Evolutionary conservation across 2,888 invertebrate species (phyloP), one percentile per base, ranked within the genome.

Genomic region (Chouioia cunea): DNA sequence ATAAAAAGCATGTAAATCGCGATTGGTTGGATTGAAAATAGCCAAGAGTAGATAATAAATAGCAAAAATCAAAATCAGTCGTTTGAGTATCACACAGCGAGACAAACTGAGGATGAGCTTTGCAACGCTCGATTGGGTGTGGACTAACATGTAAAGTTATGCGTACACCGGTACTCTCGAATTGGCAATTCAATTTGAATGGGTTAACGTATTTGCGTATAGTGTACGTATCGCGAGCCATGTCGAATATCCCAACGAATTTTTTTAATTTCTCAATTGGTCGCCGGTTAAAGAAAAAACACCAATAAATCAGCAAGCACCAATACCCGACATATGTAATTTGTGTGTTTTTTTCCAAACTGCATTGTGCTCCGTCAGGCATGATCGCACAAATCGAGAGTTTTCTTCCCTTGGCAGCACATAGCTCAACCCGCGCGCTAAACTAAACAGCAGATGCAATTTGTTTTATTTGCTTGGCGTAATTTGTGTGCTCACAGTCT

Each of bases 401-500:
- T 18, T 43, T 20, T 53, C 44, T 44, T 46, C 6, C 12, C 4
- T 4, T 22, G 12, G 20, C 18, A 6, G 12, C 20, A 16, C 44
- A 10, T 10, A 18, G 60, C 27, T 12, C 3, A 2, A 16, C 46
- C 1, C 14, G n/a, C 22, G 36, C 16, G 36, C 56, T 10, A 50
- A 47, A 8, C 14, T 63, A 63, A 68, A 63, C 68, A 57, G 12
- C 15, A 60, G 22, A 43, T 50, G 64, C 69, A 69, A 69, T 69
- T 64, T 46, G 50, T 69, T 58, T 53, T 69, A 58, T 69, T 69
- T 69, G 64, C 64, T 4, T 27, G 27, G n/a, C 52, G 69, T 70
- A 64, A 70, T 70, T 64, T 64, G 64, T 64, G 58, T 64, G 43
- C 64, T 57, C 47, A 27, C 6, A 3, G 23, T 43, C 6, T n/a